These are phyloP conservation scores for Drosophila neocordata DNA, from an alignment of 1,140 invertebrate genomes.

Conservation along the genomic window DNA sequence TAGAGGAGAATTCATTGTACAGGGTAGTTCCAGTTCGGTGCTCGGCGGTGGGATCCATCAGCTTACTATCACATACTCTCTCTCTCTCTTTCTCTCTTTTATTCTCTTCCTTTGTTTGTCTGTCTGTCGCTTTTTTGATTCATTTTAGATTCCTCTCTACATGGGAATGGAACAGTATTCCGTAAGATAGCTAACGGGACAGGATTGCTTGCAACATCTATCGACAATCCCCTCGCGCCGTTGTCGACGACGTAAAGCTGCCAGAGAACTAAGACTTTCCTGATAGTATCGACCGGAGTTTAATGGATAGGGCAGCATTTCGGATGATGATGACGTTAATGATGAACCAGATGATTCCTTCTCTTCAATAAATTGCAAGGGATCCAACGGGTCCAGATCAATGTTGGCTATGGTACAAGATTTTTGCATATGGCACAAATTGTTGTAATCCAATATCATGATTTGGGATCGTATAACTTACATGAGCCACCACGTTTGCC, in stretches of 20 bases:
- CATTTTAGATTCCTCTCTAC: slow-evolving; percentile 7
- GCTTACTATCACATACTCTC: slow-evolving; percentile 4
- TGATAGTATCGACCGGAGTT: slow-evolving; percentile 34
- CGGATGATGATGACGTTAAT: slow-evolving; percentile 4
- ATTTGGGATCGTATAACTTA: slow-evolving; percentile 38
- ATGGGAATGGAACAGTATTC: slow-evolving; percentile 52
- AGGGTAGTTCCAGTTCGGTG: slow-evolving; percentile 10
- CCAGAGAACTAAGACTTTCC: slow-evolving; percentile 47
- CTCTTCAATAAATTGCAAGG: slow-evolving; percentile 57
- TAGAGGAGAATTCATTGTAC: slow-evolving; percentile 8
- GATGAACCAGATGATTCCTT: slow-evolving; percentile 35
- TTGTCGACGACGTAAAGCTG: slow-evolving; percentile 51
- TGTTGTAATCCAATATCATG: background rate
- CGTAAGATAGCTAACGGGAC: slow-evolving; percentile 30
- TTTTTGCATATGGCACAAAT: too few species aligned
- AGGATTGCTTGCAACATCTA: slow-evolving; percentile 58
- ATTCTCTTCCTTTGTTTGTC: background rate
- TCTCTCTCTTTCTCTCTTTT: background rate
- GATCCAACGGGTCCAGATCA: slow-evolving; percentile 56
- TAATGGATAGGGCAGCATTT: slow-evolving; percentile 38
- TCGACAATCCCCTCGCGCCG: slow-evolving; percentile 60
- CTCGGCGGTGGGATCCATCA: slow-evolving; percentile 3
- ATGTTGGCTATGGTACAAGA: slow-evolving; percentile 27
- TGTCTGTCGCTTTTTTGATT: background rate
- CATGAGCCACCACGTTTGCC: slow-evolving; percentile 45